phyloP scores from a whole-genome alignment of 2,113 vertebrate genomes.

The Xenus cinereus region DNA sequence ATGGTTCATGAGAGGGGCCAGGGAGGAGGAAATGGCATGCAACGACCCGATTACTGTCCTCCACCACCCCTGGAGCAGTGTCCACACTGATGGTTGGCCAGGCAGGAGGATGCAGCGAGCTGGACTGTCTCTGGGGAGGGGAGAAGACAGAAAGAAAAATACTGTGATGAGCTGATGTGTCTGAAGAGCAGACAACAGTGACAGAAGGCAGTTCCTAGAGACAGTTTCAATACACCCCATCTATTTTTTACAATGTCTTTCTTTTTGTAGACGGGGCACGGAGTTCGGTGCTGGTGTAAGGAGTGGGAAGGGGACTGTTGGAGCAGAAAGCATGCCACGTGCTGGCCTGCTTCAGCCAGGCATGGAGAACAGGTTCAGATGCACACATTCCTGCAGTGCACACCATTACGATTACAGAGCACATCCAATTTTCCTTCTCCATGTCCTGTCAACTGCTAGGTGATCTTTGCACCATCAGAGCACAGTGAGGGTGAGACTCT shows the following conservation, averaged over 20 bases:
- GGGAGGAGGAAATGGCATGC: neutral
- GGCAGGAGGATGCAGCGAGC: neutral
- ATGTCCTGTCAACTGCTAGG: neutral
- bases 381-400: neutral
- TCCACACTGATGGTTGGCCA: neutral
- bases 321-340: neutral
- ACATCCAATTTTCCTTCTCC: neutral
- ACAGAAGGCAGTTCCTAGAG: neutral
- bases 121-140: neutral
- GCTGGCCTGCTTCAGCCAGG: neutral
- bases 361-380: neutral
- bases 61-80: neutral
- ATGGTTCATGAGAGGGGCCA: neutral
- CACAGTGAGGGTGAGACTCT: neutral
- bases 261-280: neutral
- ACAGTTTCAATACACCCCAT: accelerated
- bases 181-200: neutral
- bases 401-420: neutral
- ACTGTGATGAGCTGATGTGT: neutral
- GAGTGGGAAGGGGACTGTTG: neutral
- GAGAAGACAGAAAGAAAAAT: neutral
- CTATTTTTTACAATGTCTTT: neutral
- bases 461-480: neutral
- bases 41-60: accelerated
- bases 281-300: neutral